Conservation (phyloP, 2,113 vertebrate species). For the Apteryx mantelli region DNA sequence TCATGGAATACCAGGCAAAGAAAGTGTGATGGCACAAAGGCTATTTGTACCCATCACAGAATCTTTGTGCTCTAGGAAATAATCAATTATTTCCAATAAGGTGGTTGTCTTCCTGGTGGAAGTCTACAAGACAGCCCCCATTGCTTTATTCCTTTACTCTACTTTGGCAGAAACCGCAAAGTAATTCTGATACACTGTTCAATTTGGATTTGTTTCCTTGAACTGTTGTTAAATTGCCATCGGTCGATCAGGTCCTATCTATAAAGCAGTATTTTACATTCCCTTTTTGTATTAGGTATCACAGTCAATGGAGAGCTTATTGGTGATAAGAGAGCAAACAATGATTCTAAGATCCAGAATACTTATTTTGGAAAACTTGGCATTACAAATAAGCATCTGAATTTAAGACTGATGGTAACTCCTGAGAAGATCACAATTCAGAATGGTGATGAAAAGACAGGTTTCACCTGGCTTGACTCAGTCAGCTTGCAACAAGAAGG, state of each 20-base stretch:
- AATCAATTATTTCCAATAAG: neutral
- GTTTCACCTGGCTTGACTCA: constrained; percentile 85
- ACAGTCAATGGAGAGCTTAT: constrained; percentile 91
- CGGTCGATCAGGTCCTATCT: neutral
- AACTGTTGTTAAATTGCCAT: neutral
- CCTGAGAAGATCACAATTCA: constrained; percentile 81
- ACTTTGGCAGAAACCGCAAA: neutral
- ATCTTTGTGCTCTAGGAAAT: neutral
- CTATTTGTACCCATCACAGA: neutral
- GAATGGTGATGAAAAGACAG: constrained; percentile 69
- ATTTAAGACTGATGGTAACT: constrained; percentile 84
- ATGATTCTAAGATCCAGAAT: constrained; percentile 71
- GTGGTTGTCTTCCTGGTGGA: neutral
- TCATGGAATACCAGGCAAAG: neutral
- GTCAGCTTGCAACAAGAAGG: constrained; percentile 75
- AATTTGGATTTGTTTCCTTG: neutral
- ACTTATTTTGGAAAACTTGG: constrained; percentile 92
- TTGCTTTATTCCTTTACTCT: neutral
- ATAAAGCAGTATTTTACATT: neutral
- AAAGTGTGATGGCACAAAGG: neutral
- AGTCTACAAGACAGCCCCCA: neutral
- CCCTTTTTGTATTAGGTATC: constrained; percentile 78
- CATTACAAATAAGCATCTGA: constrained; percentile 79
- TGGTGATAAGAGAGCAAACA: constrained; percentile 83
- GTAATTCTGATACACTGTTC: neutral